Base-by-base conservation (phyloP, 1,140 invertebrate species). In the Plectrocnemia conspersa region DNA sequence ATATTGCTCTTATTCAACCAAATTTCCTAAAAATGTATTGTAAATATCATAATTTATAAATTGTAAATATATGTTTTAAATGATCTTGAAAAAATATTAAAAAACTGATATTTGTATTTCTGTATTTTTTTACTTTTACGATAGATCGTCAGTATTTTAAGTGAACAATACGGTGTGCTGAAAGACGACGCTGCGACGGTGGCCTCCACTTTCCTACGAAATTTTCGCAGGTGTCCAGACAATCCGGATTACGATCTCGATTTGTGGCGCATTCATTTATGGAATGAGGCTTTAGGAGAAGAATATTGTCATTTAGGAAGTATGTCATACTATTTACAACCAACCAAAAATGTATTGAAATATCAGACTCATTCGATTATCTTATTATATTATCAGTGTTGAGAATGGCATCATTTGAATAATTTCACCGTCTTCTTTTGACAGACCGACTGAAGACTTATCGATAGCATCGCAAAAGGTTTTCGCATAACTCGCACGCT, bases 161-260 rank as follows among this genome's bases (percentile, higher is more conserved):
- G 77, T 57, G 71, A 80, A 62, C 76, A 85, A 59, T 86, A 84
- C 70, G 79, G 78, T 44, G 68, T 89, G 25, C 75, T 79, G 18
- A 69, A 75, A 59, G 81, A 84, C 35, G 70, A 74, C 24, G 82
- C 87, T 15, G 66, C 67, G 49, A 70, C 78, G 62, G 79, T 80
- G 60, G 83, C 83, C 32, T 69, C 79, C 24, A 78, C 72, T 33
- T 91, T 84, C 68, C 71, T 92, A 46, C 80, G 82, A 56, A 76
- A 82, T 32, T 90, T 90, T 68, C 78, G 88, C 61, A 81, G 83
- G 58, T 85, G 85, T 65, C 87, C 88, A 1, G 87, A 89, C 63
- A 87, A 89, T 66, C 71, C 78, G 41, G 71, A 79, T 23, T 82
- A 79, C 55, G 77, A 76, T 55, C 71, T 91, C 42, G 83, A 91